phyloP scores from a whole-genome alignment of 2,888 invertebrate species.

The Lithophane leautieri region DNA sequence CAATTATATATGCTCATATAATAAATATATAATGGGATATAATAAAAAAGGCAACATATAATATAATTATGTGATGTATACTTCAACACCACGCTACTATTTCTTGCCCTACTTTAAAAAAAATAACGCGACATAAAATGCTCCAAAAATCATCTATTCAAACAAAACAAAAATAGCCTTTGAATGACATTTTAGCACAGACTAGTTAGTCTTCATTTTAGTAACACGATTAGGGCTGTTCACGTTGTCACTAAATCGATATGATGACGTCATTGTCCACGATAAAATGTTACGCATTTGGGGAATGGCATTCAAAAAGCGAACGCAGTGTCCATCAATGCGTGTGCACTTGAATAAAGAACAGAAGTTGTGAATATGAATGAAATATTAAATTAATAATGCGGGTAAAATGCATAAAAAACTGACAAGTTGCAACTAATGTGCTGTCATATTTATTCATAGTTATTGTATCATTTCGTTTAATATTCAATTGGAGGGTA shows the following conservation, averaged over 20 bases:
- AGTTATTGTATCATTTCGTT: slow-evolving; percentile 26
- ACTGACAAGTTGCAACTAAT: slow-evolving; percentile 10
- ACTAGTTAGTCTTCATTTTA: no score
- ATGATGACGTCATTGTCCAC: slow-evolving; percentile 57
- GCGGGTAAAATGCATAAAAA: slow-evolving; percentile 40
- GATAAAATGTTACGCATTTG: slow-evolving; percentile 55
- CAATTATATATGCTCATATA: no score
- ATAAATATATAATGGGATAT: no score
- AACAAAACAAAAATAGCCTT: slow-evolving; percentile 20
- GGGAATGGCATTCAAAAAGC: slow-evolving; percentile 50
- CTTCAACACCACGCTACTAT: background rate
- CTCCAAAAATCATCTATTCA: slow-evolving; percentile 11
- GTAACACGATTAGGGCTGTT: slow-evolving; percentile 62
- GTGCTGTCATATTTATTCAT: slow-evolving; percentile 41
- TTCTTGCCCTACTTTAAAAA: background rate
- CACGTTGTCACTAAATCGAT: slow-evolving; percentile 55
- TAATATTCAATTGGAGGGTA: background rate
- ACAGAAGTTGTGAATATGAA: slow-evolving; percentile 47
- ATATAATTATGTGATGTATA: background rate
- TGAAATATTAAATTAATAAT: slow-evolving; percentile 47
- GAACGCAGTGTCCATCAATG: slow-evolving; percentile 48
- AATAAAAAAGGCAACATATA: background rate
- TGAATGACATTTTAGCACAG: slow-evolving; percentile 55
- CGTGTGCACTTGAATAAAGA: slow-evolving; percentile 56
- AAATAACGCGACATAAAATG: slow-evolving; percentile 19